Base-by-base conservation (phyloP, 2,888 invertebrate genomes). In the Chrysolina haemoptera region DNA sequence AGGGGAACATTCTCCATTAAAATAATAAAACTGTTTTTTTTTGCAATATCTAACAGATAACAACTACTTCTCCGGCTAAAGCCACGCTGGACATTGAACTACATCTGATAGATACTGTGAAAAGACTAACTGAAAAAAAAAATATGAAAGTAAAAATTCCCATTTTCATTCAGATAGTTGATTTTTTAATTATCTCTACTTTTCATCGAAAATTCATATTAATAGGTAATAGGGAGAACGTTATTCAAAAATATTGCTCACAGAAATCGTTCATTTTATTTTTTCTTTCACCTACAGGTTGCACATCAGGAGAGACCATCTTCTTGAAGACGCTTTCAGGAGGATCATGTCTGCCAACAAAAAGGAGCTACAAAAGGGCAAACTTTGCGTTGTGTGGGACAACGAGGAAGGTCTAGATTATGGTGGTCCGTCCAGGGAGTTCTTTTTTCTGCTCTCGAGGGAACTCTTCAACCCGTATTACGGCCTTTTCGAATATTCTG, bases 401-500 rank as follows among this genome's bases (percentile, higher is more conserved):
- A 97, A 97, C 67, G 99, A 99, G 87, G 98, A 98, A 87, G 98
- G 98, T 41, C 89, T 99, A 74, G 99, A 99, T 89, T 99, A 99
- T 88, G 98, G 99, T 62, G 99, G 99, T 0, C 98, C 98, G 1
- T 98, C 98, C 12, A 91, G 98, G 40, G 99, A 99, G 89, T 98
- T 99, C 89, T 99, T 99, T 92, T 98, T 98, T 89, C 92, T 99
- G 40, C 90, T 99, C n/a, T 98, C 98, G 0, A 91, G 98, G 69
- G 98, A 99, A 87, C 91, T 99, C 11, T 99, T 99, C 89, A 98
- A 99, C 90, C 99, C 99, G 0, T 98, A 98, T 88, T 98, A 99
- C 84, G 98, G 98, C 0, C 91, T 98, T 74, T 99, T 99, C 88
- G 98, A 99, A 89, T 99, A 99, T 87, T 98, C 98, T 0, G 98